Evolutionary conservation across 1,140 invertebrate genomes (phyloP).

Genomic region (Rhizoglyphus robini): DNA sequence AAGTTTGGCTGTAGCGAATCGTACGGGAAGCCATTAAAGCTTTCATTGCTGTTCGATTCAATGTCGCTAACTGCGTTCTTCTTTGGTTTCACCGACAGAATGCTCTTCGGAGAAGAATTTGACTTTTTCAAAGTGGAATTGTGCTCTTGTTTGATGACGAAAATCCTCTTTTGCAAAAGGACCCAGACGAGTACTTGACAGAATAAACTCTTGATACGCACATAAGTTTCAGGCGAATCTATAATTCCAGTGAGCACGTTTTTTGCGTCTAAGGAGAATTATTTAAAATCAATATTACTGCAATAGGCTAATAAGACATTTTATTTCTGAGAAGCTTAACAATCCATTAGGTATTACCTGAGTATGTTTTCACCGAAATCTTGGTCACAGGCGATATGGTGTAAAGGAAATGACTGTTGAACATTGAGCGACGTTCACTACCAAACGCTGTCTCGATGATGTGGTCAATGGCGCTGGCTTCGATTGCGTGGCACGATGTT

Average conservation of each 20-base stretch:
- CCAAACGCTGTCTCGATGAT: constrained; percentile 36
- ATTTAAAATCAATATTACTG: not conserved
- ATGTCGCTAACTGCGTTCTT: not conserved
- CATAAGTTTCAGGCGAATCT: constrained; percentile 35
- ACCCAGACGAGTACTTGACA: constrained; percentile 36
- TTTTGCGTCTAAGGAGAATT: constrained; percentile 31
- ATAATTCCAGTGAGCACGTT: constrained; percentile 40
- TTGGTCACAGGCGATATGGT: constrained; percentile 32
- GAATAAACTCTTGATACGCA: constrained; percentile 33
- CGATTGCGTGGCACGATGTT: constrained; percentile 41
- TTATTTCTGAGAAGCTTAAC: not conserved
- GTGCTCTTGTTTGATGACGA: not conserved
- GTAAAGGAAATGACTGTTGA: constrained; percentile 33
- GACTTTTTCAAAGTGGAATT: not conserved
- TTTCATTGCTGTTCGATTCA: not conserved
- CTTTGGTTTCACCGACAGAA: no score
- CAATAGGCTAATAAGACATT: not conserved
- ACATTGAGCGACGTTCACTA: constrained; percentile 16
- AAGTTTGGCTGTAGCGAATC: not conserved
- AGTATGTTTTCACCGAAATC: constrained; percentile 33
- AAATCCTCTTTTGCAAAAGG: constrained; percentile 32
- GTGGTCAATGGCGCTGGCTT: constrained; percentile 39
- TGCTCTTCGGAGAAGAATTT: not conserved
- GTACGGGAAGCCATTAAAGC: not conserved
- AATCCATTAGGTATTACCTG: no score